A percentile compares a stretch with the other conserved stretches of the same genome.
phyloP scores from a whole-genome alignment of 2,888 invertebrate genomes.

The Liodrosophila aerea region DNA sequence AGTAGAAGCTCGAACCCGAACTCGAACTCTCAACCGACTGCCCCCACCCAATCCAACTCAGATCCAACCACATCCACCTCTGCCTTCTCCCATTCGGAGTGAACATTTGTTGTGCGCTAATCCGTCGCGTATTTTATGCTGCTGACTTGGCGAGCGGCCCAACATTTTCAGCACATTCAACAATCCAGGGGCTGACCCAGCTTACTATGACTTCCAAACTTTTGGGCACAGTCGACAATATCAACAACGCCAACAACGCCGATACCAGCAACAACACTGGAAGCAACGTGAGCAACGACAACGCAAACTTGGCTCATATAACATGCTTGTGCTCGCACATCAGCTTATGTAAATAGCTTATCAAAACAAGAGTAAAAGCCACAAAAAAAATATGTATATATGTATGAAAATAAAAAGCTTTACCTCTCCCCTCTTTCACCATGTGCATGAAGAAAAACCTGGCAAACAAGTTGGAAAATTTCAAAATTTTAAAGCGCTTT shows the following conservation, averaged over 20 bases:
- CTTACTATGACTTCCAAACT: conserved; percentile 48
- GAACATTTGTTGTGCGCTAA: conserved; percentile 63
- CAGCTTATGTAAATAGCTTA: conserved; percentile 71
- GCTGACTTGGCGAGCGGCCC: conserved; percentile 48
- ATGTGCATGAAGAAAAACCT: conserved; percentile 36
- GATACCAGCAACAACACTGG: not conserved
- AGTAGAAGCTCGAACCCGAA: not conserved
- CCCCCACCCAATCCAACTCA: too few relatives aligned
- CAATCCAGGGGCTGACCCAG: conserved; percentile 38
- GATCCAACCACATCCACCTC: too few relatives aligned
- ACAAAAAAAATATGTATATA: conserved; percentile 14
- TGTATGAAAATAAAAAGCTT: conserved; percentile 9
- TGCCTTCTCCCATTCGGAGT: not conserved
- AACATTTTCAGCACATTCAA: conserved; percentile 32
- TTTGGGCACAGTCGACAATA: conserved; percentile 17
- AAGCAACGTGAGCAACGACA: conserved; percentile 16
- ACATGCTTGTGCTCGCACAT: conserved; percentile 49
- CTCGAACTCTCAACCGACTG: not conserved
- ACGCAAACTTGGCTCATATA: conserved; percentile 55
- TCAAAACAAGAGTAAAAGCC: conserved; percentile 49
- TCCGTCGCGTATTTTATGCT: conserved; percentile 71
- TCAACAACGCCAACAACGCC: not conserved
- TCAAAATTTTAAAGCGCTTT: conserved; percentile 65
- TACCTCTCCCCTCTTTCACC: not conserved
- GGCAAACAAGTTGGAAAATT: conserved; percentile 66